A percentile compares a stretch with the other conserved stretches of the same genome.
Conservation (phyloP, 1,140 invertebrate species). For the Leptinotarsa lineolata region DNA sequence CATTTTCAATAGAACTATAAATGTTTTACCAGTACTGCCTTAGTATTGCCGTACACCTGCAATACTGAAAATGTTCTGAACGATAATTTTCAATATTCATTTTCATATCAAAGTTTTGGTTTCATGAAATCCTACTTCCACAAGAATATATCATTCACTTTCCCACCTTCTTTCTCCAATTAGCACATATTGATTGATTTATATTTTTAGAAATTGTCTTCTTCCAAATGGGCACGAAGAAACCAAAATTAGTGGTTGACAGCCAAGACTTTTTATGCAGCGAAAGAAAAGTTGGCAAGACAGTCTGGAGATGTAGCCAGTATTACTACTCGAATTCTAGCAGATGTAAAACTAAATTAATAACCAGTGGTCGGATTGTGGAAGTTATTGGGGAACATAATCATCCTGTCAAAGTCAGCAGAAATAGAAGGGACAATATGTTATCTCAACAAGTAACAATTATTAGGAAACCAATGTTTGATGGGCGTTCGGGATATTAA, state of each 20-base stretch:
- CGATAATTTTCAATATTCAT: no score
- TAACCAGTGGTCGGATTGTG: constrained; percentile 29
- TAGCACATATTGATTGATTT: not conserved
- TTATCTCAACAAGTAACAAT: constrained; percentile 36
- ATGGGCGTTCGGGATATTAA: not conserved
- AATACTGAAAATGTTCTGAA: no score
- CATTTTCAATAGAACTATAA: no score
- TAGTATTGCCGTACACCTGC: no score
- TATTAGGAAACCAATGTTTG: not conserved
- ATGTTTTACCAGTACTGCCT: no score
- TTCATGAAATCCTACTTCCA: no score
- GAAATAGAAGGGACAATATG: constrained; percentile 23
- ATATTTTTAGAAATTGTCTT: constrained; percentile 36
- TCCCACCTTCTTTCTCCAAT: no score
- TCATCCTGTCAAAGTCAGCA: constrained; percentile 29
- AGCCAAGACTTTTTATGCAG: constrained; percentile 32
- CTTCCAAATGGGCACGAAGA: constrained; percentile 39
- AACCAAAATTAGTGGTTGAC: constrained; percentile 41
- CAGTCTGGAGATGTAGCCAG: constrained; percentile 35
- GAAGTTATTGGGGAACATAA: constrained; percentile 37
- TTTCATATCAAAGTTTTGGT: no score
- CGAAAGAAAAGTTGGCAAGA: constrained; percentile 33
- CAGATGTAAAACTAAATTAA: constrained; percentile 37
- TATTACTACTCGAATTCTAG: constrained; percentile 29
- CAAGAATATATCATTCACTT: no score